phyloP scores from a whole-genome alignment of 2,113 vertebrate species.

The Triplophysa siluroides region DNA sequence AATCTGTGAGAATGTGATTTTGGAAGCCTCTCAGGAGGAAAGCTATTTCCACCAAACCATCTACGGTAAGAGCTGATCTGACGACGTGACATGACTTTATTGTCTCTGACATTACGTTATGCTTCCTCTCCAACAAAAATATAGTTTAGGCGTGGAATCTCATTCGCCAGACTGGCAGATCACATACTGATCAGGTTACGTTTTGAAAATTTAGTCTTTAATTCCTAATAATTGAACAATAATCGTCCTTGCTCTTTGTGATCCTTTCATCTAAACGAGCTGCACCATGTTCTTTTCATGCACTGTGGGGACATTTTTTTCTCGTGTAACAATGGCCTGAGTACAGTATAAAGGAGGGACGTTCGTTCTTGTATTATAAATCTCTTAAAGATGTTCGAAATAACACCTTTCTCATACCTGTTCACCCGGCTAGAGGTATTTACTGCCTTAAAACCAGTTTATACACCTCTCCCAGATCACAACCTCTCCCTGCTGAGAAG shows the following conservation, averaged over 20 bases:
- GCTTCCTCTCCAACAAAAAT: conserved; percentile 22
- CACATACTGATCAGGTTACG: background rate
- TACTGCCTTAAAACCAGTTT: conserved; percentile 63
- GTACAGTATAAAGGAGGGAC: background rate
- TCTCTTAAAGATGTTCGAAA: background rate
- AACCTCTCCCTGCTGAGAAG: conserved; percentile 25
- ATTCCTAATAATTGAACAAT: background rate
- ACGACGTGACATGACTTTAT: background rate
- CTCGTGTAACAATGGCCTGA: no score
- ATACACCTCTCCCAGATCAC: no score
- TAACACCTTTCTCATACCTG: conserved; percentile 41
- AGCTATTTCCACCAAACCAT: conserved; percentile 13
- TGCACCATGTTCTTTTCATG: background rate
- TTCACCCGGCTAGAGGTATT: conserved; percentile 50
- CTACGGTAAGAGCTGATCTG: conserved; percentile 14
- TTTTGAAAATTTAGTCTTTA: background rate
- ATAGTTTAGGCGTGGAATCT: background rate
- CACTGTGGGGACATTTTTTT: no score
- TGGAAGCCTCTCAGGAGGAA: conserved; percentile 14
- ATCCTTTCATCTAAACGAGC: no score
- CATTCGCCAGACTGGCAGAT: background rate
- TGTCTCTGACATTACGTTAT: conserved; percentile 23
- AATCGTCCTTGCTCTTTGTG: no score
- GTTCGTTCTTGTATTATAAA: no score
- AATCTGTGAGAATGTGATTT: conserved; percentile 8